Percentiles rank a stretch among this genome's conserved stretches.
phyloP scores from a whole-genome alignment of 2,797 vertebrate genomes.

The Channa striata region DNA sequence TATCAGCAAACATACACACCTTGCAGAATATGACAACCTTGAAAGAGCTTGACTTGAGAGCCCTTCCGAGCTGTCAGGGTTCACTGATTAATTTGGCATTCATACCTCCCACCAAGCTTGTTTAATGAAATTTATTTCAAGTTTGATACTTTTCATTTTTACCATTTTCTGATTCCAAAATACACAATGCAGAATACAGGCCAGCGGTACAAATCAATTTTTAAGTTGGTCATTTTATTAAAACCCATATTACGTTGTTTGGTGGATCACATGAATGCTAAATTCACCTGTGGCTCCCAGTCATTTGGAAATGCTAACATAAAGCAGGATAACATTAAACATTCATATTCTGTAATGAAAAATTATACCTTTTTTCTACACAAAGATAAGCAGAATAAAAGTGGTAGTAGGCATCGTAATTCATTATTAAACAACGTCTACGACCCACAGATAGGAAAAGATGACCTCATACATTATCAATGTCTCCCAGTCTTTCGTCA shows the following conservation, averaged over 20 bases:
- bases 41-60: constrained; percentile 45
- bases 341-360: constrained; percentile 12
- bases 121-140: constrained; percentile 48
- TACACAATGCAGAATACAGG: background rate
- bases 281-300: constrained; percentile 16
- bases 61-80: constrained; percentile 27
- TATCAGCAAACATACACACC: constrained; percentile 56
- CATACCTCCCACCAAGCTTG: constrained; percentile 24
- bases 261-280: constrained; percentile 37
- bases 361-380: constrained; percentile 11
- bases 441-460: too few species aligned
- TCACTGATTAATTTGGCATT: constrained; percentile 58
- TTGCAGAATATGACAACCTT: constrained; percentile 40
- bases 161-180: constrained; percentile 1
- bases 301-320: constrained; percentile 34
- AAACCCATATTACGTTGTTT: constrained; percentile 36
- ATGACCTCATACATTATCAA: too few species aligned
- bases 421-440: too few species aligned
- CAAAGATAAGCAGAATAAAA: background rate
- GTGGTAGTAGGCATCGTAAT: background rate
- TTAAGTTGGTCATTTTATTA: constrained; percentile 45
- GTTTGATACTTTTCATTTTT: constrained; percentile 33
- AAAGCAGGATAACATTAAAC: constrained; percentile 9
- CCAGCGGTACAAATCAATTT: constrained; percentile 40
- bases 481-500: too few species aligned